A percentile compares a stretch with the other conserved stretches of the same genome.
Evolutionary conservation across 1,140 invertebrate species (phyloP).

Genomic region (Adoxophyes honmai): DNA sequence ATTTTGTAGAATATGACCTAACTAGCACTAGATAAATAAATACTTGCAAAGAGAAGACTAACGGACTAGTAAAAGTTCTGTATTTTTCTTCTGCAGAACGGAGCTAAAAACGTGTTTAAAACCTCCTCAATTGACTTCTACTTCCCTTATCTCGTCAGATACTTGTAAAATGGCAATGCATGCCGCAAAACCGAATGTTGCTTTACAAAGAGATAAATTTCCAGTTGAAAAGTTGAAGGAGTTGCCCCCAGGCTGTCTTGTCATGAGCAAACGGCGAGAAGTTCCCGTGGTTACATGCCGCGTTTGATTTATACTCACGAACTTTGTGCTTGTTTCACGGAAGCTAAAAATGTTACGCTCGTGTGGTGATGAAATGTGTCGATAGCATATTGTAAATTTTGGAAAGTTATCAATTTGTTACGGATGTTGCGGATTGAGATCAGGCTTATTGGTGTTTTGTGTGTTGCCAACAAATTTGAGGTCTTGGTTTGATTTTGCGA

Average conservation of each 20-base stretch:
- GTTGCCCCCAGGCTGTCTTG: conserved; percentile 10
- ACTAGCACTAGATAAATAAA: too few relatives aligned
- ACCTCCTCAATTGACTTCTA: too few relatives aligned
- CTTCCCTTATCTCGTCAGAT: background rate
- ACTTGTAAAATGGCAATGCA: background rate
- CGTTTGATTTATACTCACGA: conserved; percentile 5
- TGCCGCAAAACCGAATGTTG: conserved; percentile 11
- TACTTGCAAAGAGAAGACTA: too few relatives aligned
- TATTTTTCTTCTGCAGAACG: too few relatives aligned
- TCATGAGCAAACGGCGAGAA: conserved; percentile 9
- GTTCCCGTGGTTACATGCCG: conserved; percentile 11
- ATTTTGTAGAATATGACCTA: too few relatives aligned
- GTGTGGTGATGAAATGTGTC: background rate
- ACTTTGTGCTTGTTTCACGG: background rate
- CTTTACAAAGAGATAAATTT: conserved; percentile 12
- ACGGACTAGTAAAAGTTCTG: too few relatives aligned
- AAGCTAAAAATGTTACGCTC: background rate
- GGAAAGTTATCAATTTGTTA: background rate
- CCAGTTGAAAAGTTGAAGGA: conserved; percentile 12
- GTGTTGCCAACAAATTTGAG: too few relatives aligned
- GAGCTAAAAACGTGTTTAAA: too few relatives aligned
- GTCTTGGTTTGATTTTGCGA: too few relatives aligned
- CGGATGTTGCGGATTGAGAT: too few relatives aligned
- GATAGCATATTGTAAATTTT: background rate
- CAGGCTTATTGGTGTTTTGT: too few relatives aligned